These are phyloP conservation scores for Paradoxurus hermaphroditus DNA, from an alignment of 2,113 vertebrate genomes.

Conservation along the genomic window DNA sequence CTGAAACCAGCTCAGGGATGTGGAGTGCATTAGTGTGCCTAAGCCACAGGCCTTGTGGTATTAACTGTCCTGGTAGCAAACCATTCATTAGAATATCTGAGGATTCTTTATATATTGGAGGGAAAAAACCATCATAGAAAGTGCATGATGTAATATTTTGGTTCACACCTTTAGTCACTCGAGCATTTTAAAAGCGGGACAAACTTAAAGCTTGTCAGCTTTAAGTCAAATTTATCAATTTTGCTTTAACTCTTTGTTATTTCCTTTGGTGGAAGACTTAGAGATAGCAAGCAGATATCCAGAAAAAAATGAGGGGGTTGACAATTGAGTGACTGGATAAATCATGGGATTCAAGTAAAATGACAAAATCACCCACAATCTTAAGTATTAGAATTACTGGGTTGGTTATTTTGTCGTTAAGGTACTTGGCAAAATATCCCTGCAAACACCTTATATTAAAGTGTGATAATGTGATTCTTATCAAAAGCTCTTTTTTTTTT, in stretches of 20 bases:
- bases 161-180: background rate
- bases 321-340: background rate
- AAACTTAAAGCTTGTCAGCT: background rate
- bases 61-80: background rate
- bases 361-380: slow-evolving; percentile 1
- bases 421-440: background rate
- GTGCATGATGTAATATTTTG: background rate
- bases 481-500: slow-evolving; percentile 14
- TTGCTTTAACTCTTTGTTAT: background rate
- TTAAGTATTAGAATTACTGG: slow-evolving; percentile 29
- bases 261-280: background rate
- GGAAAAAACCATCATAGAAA: background rate
- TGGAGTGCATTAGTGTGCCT: background rate
- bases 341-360: background rate
- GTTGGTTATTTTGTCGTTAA: slow-evolving; percentile 18
- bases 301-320: background rate
- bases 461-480: slow-evolving; percentile 32
- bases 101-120: background rate
- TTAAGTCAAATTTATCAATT: too few relatives aligned
- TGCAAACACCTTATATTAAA: background rate
- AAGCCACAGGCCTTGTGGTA: background rate
- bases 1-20: background rate
- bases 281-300: background rate
- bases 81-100: background rate
- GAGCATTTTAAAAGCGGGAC: background rate